These are phyloP conservation scores for Whitmania pigra DNA, from an alignment of 1,140 invertebrate species.

Conservation along the genomic window DNA sequence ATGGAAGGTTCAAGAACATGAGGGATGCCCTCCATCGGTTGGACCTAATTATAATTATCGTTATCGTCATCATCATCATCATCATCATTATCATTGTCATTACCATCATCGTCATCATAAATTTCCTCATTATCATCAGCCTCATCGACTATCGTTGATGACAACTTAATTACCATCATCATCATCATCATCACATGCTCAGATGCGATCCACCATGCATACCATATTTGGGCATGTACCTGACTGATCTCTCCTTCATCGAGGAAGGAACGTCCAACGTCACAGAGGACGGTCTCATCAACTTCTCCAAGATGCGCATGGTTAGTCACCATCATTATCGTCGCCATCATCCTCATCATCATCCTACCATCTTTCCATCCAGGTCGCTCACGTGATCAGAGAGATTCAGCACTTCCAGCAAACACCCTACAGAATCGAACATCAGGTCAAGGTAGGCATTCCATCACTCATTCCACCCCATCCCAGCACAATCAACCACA, in stretches of 20 bases:
- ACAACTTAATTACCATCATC: too few relatives aligned
- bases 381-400: constrained; percentile 84
- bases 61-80: background rate
- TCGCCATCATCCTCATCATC: background rate
- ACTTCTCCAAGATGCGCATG: constrained; percentile 94
- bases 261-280: constrained; percentile 86
- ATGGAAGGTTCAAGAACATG: constrained; percentile 73
- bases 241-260: constrained; percentile 83
- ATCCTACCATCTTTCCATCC: constrained; percentile 33
- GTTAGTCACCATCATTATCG: constrained; percentile 45
- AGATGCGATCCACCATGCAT: constrained; percentile 84
- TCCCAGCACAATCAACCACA: background rate
- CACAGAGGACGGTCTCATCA: constrained; percentile 75
- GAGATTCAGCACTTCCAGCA: constrained; percentile 84
- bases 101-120: too few relatives aligned
- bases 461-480: constrained; percentile 8
- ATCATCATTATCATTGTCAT: too few relatives aligned
- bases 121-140: too few relatives aligned
- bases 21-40: constrained; percentile 65
- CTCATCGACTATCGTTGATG: too few relatives aligned
- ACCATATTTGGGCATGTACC: constrained; percentile 79
- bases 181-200: constrained; percentile 15
- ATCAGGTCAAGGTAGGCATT: constrained; percentile 57
- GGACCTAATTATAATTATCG: background rate
- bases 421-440: constrained; percentile 78